Evolutionary conservation across 2,888 invertebrate species (phyloP), one percentile per base, ranked within the genome.

Genomic region (Raillietiella orientalis): DNA sequence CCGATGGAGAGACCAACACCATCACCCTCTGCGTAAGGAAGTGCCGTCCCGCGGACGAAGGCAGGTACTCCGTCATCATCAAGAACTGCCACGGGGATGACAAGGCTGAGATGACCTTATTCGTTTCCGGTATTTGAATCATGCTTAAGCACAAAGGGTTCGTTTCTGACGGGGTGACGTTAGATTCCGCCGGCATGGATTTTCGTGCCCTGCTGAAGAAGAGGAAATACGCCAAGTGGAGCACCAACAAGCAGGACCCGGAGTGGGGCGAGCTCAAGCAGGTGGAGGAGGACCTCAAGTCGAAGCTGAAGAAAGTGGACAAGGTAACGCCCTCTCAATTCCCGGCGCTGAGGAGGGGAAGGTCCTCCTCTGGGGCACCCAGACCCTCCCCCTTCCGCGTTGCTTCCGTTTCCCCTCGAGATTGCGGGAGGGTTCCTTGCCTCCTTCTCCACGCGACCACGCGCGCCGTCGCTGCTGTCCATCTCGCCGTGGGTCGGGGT

Each of bases 131-230:
- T 79, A 19, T 19, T 19, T 19, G 19, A 19, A 19, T 6, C 19
- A 19, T 19, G n/a, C n/a, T n/a, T 19, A n/a, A 19, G n/a, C n/a
- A n/a, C 19, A 19, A 19, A 19, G n/a, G 6, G 19, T 19, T 19
- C 8, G n/a, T 19, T 6, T 8, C 19, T 19, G 6, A 8, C n/a
- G 6, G n/a, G 19, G 19, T 19, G 19, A n/a, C n/a, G 19, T 8
- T 34, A 72, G 90, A 84, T 55, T 66, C 87, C 34, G 82, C 82
- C 52, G 84, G 84, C 36, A 74, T 93, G 70, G 96, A 96, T 53
- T 99, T 93, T 70, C 67, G 96, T 52, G 67, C 84, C 33, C 71
- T 93, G 71, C 58, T 96, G 39, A 87, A 84, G 52, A 87, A 82
- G 56, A 66, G 79, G 41, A 77, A 75, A 52, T 82, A 82, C 47